phyloP scores from a whole-genome alignment of 2,113 vertebrate species.

The Amphilophus citrinellus region DNA sequence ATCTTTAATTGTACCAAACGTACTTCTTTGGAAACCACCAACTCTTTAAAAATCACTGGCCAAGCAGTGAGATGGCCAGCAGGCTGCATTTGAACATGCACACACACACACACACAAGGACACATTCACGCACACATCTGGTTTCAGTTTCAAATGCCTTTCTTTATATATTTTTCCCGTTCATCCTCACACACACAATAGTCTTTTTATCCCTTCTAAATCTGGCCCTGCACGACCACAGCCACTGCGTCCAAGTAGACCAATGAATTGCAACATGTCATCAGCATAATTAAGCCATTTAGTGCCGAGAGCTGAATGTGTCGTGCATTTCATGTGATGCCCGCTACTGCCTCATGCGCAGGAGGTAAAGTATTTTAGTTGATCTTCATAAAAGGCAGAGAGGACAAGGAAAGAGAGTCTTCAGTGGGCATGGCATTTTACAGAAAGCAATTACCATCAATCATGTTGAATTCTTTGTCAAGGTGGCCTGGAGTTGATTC shows the following conservation, averaged over 20 bases:
- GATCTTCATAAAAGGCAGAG: constrained; percentile 42
- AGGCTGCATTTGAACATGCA: constrained; percentile 25
- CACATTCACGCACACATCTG: constrained; percentile 73
- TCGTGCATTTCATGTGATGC: constrained; percentile 29
- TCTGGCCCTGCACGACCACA: constrained; percentile 32
- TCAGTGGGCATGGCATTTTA: constrained; percentile 65
- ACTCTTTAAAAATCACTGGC: constrained; percentile 41
- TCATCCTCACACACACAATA: constrained; percentile 74
- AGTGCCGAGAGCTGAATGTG: constrained; percentile 41
- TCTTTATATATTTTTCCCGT: constrained; percentile 64
- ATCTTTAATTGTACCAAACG: constrained; percentile 64
- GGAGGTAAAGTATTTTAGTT: constrained; percentile 55
- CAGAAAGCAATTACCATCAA: constrained; percentile 80
- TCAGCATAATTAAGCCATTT: constrained; percentile 71
- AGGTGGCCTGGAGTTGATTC: constrained; percentile 77
- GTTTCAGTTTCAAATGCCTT: constrained; percentile 77
- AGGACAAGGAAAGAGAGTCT: constrained; percentile 45
- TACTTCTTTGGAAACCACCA: constrained; percentile 57
- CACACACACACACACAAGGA: neutral
- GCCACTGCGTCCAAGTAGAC: constrained; percentile 58
- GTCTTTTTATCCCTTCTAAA: constrained; percentile 72
- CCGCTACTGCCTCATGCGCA: constrained; percentile 30
- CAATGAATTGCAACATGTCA: constrained; percentile 67
- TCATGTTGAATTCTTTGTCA: constrained; percentile 76
- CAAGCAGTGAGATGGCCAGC: constrained; percentile 35